Base-by-base conservation (phyloP, 2,888 invertebrate genomes). In the Marasmarcha lunaedactyla region DNA sequence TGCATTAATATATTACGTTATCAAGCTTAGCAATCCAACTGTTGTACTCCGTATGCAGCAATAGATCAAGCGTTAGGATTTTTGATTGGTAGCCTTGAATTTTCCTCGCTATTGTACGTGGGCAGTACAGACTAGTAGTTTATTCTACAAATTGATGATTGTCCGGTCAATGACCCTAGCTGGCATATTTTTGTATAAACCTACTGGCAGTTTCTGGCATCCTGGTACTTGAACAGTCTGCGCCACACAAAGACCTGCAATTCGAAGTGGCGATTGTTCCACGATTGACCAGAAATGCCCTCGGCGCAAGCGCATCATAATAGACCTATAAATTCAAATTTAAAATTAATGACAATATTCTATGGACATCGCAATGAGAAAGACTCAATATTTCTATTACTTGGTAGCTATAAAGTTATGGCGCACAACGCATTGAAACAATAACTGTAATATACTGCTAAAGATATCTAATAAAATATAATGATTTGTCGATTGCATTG, bases 311-410 rank as follows among this genome's bases (percentile, higher is more conserved):
- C 30, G 30, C 20, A 42, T 39, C 55, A 68, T 71, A 72, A 73
- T 71, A 52, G 66, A 51, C 46, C 62, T 51, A 70, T 71, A 71
- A 70, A 69, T 71, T 65, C 55, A 51, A 56, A 60, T 62, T 59
- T 59, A 46, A 54, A 55, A 57, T 58, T 59, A 63, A 63, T 59
- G 60, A 59, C 9, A 7, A 15, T 15, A 15, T 12, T 12, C 27
- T 11, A 33, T 33, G 7, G 11, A 13, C 7, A 33, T 33, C 3
- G 33, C 33, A 9, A 33, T 7, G 33, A 33, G 13, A 7, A 20
- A 20, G 20, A 3, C 20, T 20, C 4, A 20, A 20, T 20, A 20
- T 20, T n/a, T 20, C 20, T 20, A 20, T 20, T 20, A 20, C 20
- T 5, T 3, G 20, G 20, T 5, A 5, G 4, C 7, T 5, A 20